Base-by-base conservation (phyloP, 1,140 invertebrate species). In the Heliconius nattereri region DNA sequence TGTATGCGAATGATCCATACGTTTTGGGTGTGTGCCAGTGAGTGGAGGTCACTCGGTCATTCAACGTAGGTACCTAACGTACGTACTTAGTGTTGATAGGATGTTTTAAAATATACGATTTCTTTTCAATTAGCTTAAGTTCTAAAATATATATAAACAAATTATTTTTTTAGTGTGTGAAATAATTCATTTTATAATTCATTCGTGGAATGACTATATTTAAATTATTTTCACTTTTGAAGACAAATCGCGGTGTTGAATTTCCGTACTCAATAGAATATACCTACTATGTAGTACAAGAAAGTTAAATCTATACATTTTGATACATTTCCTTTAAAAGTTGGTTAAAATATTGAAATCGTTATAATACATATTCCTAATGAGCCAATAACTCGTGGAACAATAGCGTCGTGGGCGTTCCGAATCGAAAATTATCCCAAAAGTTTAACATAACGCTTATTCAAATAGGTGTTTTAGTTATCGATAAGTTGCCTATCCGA, bases 401-500 rank as follows among this genome's bases (percentile, higher is more conserved):
- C 92, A 94, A 93, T 93, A 86, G 89, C 86, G 78, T 85, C 86
- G 92, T 91, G 89, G 91, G 92, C 88, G 91, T 90, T 89, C 86
- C 85, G 85, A 91, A 91, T 90, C 89, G 87, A 78, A 90, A 91
- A 90, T 91, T 90, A 92, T 89, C 91, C 91, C 91, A 92, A 91
- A 92, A 91, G 92, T 92, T 92, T 94, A 92, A 94, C 93, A 92
- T 87, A 86, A 89, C 90, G 91, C 89, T 93, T 92, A 93, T 93
- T 94, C 92, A 94, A 94, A 94, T 93, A 92, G 87, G 90, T 91
- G 90, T 94, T 92, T 90, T 88, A 87, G 90, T 90, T 80, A 84
- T 83, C 54, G 78, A 80, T 72, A 84, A 84, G 81, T 35, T 35
- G 32, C 6, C 6, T 35, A 35, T 35, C 32, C 32, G 32, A 35